These are phyloP conservation scores for Philereme vetulata DNA, from an alignment of 2,888 invertebrate genomes.

Conservation along the genomic window DNA sequence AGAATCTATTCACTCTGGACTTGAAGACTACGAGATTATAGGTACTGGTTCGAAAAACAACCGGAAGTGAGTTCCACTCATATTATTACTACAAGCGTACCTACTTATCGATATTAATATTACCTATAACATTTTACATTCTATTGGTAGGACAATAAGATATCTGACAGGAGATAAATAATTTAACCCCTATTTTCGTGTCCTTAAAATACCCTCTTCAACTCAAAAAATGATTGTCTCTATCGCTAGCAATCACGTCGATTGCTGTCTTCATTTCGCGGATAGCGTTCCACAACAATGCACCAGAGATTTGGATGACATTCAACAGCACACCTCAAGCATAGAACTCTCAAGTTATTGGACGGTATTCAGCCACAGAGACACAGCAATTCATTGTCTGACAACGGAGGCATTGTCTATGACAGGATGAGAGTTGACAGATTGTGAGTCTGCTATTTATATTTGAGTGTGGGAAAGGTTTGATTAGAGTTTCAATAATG, in stretches of 20 bases:
- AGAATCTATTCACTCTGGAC: no score
- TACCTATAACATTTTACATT: no score
- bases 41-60: no score
- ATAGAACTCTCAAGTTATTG: conserved; percentile 16
- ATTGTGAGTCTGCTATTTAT: conserved; percentile 11
- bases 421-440: conserved; percentile 28
- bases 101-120: no score
- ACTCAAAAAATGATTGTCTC: conserved; percentile 1
- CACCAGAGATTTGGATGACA: conserved; percentile 10
- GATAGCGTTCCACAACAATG: conserved; percentile 17
- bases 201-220: conserved; percentile 1
- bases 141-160: no score
- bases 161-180: no score
- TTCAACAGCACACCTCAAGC: conserved; percentile 20
- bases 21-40: no score
- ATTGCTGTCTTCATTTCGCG: conserved; percentile 20
- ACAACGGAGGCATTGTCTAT: conserved; percentile 18
- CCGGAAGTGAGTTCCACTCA: no score
- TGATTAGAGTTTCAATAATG: not conserved
- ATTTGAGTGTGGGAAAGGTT: conserved; percentile 19
- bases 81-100: no score
- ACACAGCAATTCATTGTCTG: conserved; percentile 18
- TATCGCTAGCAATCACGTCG: conserved; percentile 12
- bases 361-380: conserved; percentile 21
- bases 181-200: no score